These are phyloP conservation scores for Pterois miles DNA, from an alignment of 2,797 vertebrate species.

Conservation along the genomic window DNA sequence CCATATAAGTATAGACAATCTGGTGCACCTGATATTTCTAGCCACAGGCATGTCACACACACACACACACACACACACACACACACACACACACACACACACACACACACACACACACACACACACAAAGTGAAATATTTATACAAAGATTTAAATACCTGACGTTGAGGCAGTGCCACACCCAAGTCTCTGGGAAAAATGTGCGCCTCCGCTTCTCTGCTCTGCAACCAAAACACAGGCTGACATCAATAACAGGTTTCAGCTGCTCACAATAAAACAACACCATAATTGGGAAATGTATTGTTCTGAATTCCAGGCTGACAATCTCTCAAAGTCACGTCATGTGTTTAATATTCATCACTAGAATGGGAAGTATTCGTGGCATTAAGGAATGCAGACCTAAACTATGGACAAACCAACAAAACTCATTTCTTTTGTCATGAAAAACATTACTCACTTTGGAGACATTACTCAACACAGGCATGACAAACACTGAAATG, in stretches of 20 bases:
- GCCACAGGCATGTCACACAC: constrained; percentile 33
- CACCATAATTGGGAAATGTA: constrained; percentile 67
- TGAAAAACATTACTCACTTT: constrained; percentile 24
- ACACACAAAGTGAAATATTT: constrained; percentile 64
- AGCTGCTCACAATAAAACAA: constrained; percentile 71
- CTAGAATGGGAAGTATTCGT: constrained; percentile 38
- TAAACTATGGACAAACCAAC: constrained; percentile 39
- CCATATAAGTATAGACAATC: constrained; percentile 16
- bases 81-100: constrained; percentile 72
- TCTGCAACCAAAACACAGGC: constrained; percentile 81
- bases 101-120: constrained; percentile 76
- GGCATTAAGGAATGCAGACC: constrained; percentile 38
- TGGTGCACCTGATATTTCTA: constrained; percentile 71
- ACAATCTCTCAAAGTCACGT: constrained; percentile 54
- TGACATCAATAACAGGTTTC: constrained; percentile 68
- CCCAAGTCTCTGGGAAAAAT: constrained; percentile 95
- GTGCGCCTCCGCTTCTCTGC: constrained; percentile 92
- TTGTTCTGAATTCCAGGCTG: constrained; percentile 57
- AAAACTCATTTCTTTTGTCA: constrained; percentile 36
- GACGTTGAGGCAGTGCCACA: constrained; percentile 93
- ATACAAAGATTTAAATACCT: constrained; percentile 83
- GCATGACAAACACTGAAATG: constrained; percentile 18
- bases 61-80: constrained; percentile 29
- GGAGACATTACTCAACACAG: constrained; percentile 35
- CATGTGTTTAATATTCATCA: constrained; percentile 66